phyloP scores from a whole-genome alignment of 2,113 vertebrate species.

The Prunella fulvescens region DNA sequence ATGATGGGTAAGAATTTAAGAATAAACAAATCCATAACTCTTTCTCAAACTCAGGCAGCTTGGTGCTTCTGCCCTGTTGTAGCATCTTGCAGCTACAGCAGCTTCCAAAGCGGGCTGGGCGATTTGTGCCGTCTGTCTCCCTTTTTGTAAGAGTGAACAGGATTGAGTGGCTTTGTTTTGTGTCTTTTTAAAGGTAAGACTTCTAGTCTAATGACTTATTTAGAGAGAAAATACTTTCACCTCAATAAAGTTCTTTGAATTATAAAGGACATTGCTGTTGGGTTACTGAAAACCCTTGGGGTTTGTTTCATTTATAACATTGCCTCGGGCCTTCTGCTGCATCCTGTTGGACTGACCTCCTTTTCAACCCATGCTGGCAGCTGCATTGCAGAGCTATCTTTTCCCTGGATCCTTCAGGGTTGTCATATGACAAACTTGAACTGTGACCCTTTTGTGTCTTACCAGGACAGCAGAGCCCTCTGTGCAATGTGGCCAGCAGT shows the following conservation, averaged over 20 bases:
- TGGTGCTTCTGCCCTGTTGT: neutral
- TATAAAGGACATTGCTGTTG: constrained; percentile 77
- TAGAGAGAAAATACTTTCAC: constrained; percentile 65
- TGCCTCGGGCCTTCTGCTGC: constrained; percentile 76
- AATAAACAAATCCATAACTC: neutral
- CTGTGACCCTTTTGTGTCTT: constrained; percentile 79
- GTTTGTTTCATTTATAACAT: constrained; percentile 88
- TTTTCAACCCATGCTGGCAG: constrained; percentile 84
- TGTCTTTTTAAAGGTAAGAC: constrained; percentile 37
- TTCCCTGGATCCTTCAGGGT: constrained; percentile 69
- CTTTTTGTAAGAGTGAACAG: neutral
- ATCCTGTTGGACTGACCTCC: constrained; percentile 93
- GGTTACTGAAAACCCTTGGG: constrained; percentile 76
- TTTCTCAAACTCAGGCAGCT: neutral
- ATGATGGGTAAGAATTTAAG: neutral
- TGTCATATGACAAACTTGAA: constrained; percentile 81
- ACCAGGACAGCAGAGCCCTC: constrained; percentile 61
- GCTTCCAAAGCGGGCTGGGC: neutral
- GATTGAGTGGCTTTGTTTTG: neutral
- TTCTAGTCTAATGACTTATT: constrained; percentile 50
- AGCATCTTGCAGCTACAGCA: neutral
- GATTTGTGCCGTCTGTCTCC: neutral
- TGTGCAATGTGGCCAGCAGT: constrained; percentile 57
- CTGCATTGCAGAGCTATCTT: constrained; percentile 76
- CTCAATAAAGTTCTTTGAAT: constrained; percentile 73